Evolutionary conservation across 2,797 vertebrate genomes (phyloP), one percentile per base, ranked within the genome.

Genomic region (Momotus momota): DNA sequence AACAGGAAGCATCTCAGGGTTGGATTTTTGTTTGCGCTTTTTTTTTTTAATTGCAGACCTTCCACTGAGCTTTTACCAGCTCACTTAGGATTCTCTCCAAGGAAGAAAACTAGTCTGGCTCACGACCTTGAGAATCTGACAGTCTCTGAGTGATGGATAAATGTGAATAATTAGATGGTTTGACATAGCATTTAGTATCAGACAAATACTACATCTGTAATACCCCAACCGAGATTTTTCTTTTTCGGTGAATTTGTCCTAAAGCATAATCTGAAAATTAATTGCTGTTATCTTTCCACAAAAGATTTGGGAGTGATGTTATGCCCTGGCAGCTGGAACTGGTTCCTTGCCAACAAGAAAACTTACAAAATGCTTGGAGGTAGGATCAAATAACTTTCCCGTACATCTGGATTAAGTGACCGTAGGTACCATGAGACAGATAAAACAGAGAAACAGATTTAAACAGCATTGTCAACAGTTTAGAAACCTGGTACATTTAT

Each of bases 351-450:
- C 98, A 94, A 52, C 96, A 94, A 12, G 96, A 98, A 87, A 98
- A 97, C 73, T 96, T 98, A 85, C 97, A 98, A 57, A 98, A 96
- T 12, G 98, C 97, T 89, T 99, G 98, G 98, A 97, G 96, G 98
- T 98, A 98, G 94, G 98, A 74, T 74, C 45, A 65, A 55, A 43
- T 72, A 52, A 45, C 54, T 85, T 64, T 27, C 8, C 17, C 5
- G 4, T 49, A 25, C 25, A 25, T 69, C 27, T 72, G 54, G 86
- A 78, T 79, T 55, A 61, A 57, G 43, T 35, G 23, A 66, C 46
- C 10, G 3, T 46, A 79, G 41, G 22, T 78, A 40, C 29, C 12
- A 15, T 52, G 33, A 46, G 81, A 69, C 29, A 69, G 48, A 57
- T 54, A 21, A 33, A 73, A 33, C 27, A 15, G 48, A 74, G 27